Base-by-base conservation (phyloP, 2,797 vertebrate species). In the Sparus aurata region DNA sequence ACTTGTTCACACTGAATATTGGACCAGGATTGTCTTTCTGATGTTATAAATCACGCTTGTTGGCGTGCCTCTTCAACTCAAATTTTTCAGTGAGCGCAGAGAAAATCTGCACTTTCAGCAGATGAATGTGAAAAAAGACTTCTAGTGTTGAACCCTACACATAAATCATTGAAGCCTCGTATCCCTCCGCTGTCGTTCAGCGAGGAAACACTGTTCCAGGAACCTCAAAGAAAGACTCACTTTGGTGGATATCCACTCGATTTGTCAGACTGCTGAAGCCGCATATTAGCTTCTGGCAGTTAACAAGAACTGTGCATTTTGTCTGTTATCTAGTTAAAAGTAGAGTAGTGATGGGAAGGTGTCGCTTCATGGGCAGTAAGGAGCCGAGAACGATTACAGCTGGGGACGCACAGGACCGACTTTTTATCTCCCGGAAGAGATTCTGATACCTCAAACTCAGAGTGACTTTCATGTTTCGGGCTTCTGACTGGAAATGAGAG, bases 401-500 rank as follows among this genome's bases (percentile, higher is more conserved):
- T 25, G 1, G n/a, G 12, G 23, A 25, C 25, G 15, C 23, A 57
- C 0, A 0, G 5, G 4, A 41, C 6, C 12, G 34, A 20, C 47
- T 69, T 46, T 38, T 55, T 46, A 45, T 53, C 23, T 55, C 50
- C 34, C 10, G 7, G 7, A 12, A 5, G 2, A 55, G 10, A 57
- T 18, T 41, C 41, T 0, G 0, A 12, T 60, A 57, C 17, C 34
- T 53, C 52, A 67, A 67, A 5, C 50, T 60, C 41, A 60, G n/a
- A 12, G 10, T 46, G 34, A 34, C 34, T 34, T 34, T 69, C 27
- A 61, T 60, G 45, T 60, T 66, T 45, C 2, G 0, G 43, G 20
- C 65, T 67, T 8, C 47, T 74, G 22, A 54, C 62, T 71, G 67
- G 72, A 41, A 66, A 45, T 43, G n/a, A 25, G 22, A 13, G 6